A percentile compares a stretch with the other conserved stretches of the same genome.
Evolutionary conservation across 1,140 invertebrate species (phyloP).

Genomic region (Campoletis sonorensis): DNA sequence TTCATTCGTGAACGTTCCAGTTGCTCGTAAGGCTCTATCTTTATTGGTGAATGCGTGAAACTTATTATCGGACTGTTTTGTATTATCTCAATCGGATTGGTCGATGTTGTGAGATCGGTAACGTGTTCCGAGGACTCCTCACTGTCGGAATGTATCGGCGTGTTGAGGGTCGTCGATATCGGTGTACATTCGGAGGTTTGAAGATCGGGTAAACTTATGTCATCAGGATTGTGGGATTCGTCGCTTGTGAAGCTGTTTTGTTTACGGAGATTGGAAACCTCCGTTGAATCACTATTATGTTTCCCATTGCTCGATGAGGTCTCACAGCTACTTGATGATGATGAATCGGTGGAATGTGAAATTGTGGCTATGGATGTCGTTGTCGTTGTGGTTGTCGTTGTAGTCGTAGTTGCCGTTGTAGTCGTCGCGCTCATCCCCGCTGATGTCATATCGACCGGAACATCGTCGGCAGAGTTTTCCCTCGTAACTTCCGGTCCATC

Average conservation of each 20-base stretch:
- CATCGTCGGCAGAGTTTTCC: not conserved
- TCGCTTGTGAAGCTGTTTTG: slow-evolving; percentile 65
- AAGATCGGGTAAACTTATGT: slow-evolving; percentile 72
- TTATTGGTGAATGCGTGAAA: slow-evolving; percentile 70
- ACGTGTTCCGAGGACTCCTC: slow-evolving; percentile 70
- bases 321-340: not conserved
- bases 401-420: not conserved
- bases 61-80: slow-evolving; percentile 73
- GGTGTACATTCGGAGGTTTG: slow-evolving; percentile 70
- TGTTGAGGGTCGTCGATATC: slow-evolving; percentile 73
- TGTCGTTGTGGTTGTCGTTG: not conserved
- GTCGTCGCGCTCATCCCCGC: not conserved
- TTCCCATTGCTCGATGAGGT: not conserved
- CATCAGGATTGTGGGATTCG: slow-evolving; percentile 72
- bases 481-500: not conserved
- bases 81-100: slow-evolving; percentile 73
- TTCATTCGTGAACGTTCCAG: slow-evolving; percentile 47
- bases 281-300: not conserved
- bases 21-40: slow-evolving; percentile 60
- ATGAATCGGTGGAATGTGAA: too few species aligned
- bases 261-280: slow-evolving; percentile 57
- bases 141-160: slow-evolving; percentile 73
- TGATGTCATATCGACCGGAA: not conserved
- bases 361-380: too few species aligned
- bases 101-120: slow-evolving; percentile 63